Conservation (phyloP, 2,888 invertebrate genomes). For the Diabrotica balteata region DNA sequence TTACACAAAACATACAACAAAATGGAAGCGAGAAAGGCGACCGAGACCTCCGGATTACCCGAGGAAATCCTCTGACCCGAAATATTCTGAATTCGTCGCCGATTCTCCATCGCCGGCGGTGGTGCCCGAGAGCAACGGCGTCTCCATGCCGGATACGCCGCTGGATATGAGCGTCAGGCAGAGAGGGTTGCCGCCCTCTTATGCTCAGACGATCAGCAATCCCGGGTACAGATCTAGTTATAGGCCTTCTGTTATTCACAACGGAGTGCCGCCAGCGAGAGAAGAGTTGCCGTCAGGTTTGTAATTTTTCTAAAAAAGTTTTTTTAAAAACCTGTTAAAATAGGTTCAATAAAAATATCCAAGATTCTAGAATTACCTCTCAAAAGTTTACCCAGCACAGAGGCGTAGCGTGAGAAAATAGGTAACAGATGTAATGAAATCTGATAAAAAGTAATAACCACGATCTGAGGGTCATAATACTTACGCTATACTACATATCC, state of each 20-base stretch:
- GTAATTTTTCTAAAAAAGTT: slow-evolving; percentile 17
- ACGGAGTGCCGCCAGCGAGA: slow-evolving; percentile 47
- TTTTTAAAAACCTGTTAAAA: not conserved
- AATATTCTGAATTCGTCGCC: slow-evolving; percentile 54
- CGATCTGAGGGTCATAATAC: no score
- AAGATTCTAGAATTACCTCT: no score
- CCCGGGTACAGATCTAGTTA: slow-evolving; percentile 55
- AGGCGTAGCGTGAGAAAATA: no score
- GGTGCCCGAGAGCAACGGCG: slow-evolving; percentile 33
- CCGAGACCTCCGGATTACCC: slow-evolving; percentile 59
- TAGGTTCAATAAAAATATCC: no score
- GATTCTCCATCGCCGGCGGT: slow-evolving; percentile 29
- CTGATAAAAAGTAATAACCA: no score
- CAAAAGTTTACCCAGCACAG: no score
- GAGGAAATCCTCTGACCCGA: slow-evolving; percentile 56
- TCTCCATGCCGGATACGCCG: slow-evolving; percentile 57
- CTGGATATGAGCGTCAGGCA: slow-evolving; percentile 70
- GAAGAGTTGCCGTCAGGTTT: slow-evolving; percentile 58
- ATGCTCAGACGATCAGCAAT: slow-evolving; percentile 62
- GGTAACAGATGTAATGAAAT: no score
- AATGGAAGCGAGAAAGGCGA: slow-evolving; percentile 76
- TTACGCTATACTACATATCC: no score
- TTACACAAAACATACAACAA: slow-evolving; percentile 69
- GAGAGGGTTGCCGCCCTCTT: slow-evolving; percentile 69
- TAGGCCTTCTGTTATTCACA: slow-evolving; percentile 72